A percentile compares a stretch with the other conserved stretches of the same genome.
phyloP scores from a whole-genome alignment of 2,113 vertebrate genomes.

The Psettodes erumei region DNA sequence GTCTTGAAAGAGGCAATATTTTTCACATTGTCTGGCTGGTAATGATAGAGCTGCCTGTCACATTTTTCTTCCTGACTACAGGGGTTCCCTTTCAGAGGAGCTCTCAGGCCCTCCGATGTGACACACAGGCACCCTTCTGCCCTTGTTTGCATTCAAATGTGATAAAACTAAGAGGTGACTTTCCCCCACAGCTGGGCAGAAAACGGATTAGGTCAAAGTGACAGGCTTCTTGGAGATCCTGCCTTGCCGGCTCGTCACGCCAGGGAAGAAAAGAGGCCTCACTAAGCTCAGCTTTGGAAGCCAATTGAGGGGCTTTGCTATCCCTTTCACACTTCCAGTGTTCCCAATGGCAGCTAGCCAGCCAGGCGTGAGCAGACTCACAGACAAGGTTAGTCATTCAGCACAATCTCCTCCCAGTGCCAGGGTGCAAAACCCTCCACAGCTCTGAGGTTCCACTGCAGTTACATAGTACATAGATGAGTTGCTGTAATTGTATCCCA shows the following conservation, averaged over 20 bases:
- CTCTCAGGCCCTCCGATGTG: conserved; percentile 84
- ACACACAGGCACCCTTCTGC: conserved; percentile 87
- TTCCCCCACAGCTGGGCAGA: conserved; percentile 88
- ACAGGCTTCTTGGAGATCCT: conserved; percentile 76
- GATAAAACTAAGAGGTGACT: conserved; percentile 89
- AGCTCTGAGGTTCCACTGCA: conserved; percentile 11
- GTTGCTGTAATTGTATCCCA: too few relatives aligned
- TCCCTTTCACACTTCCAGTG: conserved; percentile 76
- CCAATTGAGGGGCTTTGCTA: conserved; percentile 67
- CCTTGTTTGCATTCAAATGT: conserved; percentile 97
- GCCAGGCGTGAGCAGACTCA: conserved; percentile 73
- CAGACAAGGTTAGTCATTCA: conserved; percentile 59
- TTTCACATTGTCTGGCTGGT: conserved; percentile 84
- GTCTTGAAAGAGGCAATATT: conserved; percentile 85
- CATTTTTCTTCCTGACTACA: conserved; percentile 94
- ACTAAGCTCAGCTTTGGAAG: conserved; percentile 81
- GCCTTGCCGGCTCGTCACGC: conserved; percentile 66
- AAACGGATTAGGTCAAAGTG: conserved; percentile 92
- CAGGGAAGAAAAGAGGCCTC: conserved; percentile 80
- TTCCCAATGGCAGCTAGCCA: conserved; percentile 78
- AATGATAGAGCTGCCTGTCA: conserved; percentile 93
- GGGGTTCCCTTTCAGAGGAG: conserved; percentile 89
- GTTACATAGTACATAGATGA: too few relatives aligned
- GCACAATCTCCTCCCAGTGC: conserved; percentile 46
- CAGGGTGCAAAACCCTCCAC: conserved; percentile 28